Evolutionary conservation across 2,797 vertebrate species (phyloP).

Genomic region (Myotis daubentonii): DNA sequence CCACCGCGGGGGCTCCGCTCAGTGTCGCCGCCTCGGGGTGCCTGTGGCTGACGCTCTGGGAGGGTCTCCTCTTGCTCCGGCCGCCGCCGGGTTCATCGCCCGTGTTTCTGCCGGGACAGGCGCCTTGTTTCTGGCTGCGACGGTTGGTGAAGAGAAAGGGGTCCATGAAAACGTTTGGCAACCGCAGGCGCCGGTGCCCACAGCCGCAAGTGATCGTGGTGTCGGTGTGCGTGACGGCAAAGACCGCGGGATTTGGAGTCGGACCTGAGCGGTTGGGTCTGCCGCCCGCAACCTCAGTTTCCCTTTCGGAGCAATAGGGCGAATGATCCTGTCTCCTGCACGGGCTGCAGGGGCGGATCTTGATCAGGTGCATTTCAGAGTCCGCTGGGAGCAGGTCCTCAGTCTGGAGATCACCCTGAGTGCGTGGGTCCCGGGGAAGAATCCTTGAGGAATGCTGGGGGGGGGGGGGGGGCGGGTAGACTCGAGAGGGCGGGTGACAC

Average conservation of each 20-base stretch:
- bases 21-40: neutral
- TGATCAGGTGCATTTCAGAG: too few species aligned
- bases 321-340: neutral
- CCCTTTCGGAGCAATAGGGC: neutral
- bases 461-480: fast-evolving
- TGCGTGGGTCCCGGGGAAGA: fast-evolving
- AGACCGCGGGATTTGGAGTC: neutral
- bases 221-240: neutral
- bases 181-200: too few species aligned
- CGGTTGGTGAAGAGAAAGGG: neutral
- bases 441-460: neutral
- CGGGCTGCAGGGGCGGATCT: neutral
- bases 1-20: neutral
- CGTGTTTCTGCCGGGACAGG: neutral
- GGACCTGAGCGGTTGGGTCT: neutral
- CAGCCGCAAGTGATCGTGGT: too few species aligned
- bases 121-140: neutral
- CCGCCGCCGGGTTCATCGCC: neutral
- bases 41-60: neutral
- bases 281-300: neutral
- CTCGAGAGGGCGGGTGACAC: neutral
- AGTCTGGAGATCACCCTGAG: neutral
- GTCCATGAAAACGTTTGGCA: too few species aligned
- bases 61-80: neutral
- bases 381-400: too few species aligned